A percentile compares a stretch with the other conserved stretches of the same genome.
phyloP scores from a whole-genome alignment of 2,113 vertebrate species.

The Emydura subglobosa region DNA sequence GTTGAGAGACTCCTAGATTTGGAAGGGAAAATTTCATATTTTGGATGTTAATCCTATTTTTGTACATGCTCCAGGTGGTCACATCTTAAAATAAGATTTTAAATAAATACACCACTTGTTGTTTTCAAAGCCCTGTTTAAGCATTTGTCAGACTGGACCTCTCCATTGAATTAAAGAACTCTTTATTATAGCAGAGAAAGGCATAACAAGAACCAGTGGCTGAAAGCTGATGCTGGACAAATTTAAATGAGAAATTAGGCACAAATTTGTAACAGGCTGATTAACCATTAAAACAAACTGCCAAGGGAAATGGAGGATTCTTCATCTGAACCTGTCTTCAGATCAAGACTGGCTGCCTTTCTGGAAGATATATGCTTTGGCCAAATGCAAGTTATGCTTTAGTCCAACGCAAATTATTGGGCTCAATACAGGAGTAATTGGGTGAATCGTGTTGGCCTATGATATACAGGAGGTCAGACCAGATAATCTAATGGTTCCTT shows the following conservation, averaged over 20 bases:
- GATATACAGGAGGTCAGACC: accelerated
- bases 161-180: not conserved
- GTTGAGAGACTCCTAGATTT: constrained; percentile 58
- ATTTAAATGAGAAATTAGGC: not conserved
- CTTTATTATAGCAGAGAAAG: not conserved
- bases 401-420: not conserved
- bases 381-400: not conserved
- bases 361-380: not conserved
- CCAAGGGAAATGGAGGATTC: not conserved
- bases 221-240: not conserved
- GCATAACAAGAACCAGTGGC: not conserved
- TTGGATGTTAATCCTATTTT: constrained; percentile 69
- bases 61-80: not conserved
- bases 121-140: constrained; percentile 23
- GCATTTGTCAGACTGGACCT: constrained; percentile 12
- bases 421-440: not conserved
- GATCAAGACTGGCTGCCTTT: not conserved
- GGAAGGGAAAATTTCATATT: constrained; percentile 39
- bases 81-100: not conserved
- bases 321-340: not conserved
- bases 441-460: not conserved
- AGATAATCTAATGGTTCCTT: accelerated
- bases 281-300: not conserved
- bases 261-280: not conserved
- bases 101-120: not conserved